Percentiles rank a stretch among this genome's conserved stretches.
phyloP scores from a whole-genome alignment of 2,888 invertebrate genomes.

The Melanargia galathea region DNA sequence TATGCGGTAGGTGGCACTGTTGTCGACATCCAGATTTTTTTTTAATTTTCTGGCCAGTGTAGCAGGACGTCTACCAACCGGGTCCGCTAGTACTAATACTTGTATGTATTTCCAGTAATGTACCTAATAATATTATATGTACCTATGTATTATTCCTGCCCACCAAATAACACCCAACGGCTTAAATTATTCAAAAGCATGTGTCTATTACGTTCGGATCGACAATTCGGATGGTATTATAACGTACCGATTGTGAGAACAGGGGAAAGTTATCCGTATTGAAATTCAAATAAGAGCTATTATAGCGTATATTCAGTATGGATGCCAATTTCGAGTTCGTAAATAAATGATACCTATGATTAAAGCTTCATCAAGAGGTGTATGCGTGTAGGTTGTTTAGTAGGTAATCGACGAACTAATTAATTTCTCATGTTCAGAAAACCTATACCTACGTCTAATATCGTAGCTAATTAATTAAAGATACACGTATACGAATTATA shows the following conservation, averaged over 20 bases:
- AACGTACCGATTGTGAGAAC: background rate
- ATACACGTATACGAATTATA: too few species aligned
- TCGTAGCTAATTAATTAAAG: conserved; percentile 9
- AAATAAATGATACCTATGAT: conserved; percentile 22
- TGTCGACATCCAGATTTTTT: too few species aligned
- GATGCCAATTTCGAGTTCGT: conserved; percentile 21
- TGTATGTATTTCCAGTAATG: too few species aligned
- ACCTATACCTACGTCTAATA: background rate
- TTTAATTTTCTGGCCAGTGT: too few species aligned
- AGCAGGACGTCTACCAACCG: too few species aligned
- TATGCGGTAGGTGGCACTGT: too few species aligned
- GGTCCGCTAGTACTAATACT: too few species aligned
- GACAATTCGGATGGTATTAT: conserved; percentile 18
- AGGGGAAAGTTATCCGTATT: background rate
- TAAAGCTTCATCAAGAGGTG: conserved; percentile 13
- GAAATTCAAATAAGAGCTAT: background rate
- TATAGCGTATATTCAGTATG: background rate
- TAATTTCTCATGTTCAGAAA: background rate
- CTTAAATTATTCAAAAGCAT: conserved; percentile 23
- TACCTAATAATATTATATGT: too few species aligned
- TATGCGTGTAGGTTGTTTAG: conserved; percentile 15
- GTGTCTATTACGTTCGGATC: conserved; percentile 23
- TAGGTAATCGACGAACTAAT: background rate
- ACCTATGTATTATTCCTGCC: conserved; percentile 14
- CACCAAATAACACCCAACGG: conserved; percentile 15